Base-by-base conservation (phyloP, 2,888 invertebrate genomes). In the Phragmatobia fuliginosa region DNA sequence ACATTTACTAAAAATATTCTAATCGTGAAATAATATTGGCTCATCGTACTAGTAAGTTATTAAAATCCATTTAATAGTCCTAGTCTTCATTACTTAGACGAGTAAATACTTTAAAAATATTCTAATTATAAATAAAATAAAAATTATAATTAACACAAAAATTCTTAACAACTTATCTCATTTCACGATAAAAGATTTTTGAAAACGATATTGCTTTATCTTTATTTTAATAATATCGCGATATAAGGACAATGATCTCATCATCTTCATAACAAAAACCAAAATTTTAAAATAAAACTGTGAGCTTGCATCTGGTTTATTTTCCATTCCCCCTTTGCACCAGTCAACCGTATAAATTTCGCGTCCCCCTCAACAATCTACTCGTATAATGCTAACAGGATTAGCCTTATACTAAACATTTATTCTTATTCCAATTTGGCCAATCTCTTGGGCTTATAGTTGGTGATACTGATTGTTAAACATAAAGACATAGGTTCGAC, bases 251-350 rank as follows among this genome's bases (percentile, higher is more conserved):
- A 62, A 10, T 62, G 25, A 58, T 41, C 21, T 25, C 28, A 52
- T 28, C n/a, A 67, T 36, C n/a, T 32, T 4, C 8, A 25, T n/a
- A 18, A 21, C 31, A 59, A 59, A n/a, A 66, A 38, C 21, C 25
- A 14, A n/a, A 52, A 59, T 31, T 62, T 74, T 32, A 36, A 70
- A 68, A 74, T 73, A 76, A 65, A 66, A 14, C 61, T 31, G 66
- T 66, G 66, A 66, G 14, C 16, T 65, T 62, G 72, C 70, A 56
- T 73, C 73, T 69, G 67, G 68, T 66, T 33, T 31, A 21, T 45
- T 64, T 63, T 59, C 31, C 49, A 10, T 38, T 38, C 56, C 62
- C 73, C 70, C 59, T 49, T 36, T 38, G 56, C 62, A 33, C 36
- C 52, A 56, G 36, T 65, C 67, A 41, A 69, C 66, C 70, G 49